A percentile compares a stretch with the other conserved stretches of the same genome.
Evolutionary conservation across 2,113 vertebrate species (phyloP).

Genomic region (Illadopsis cleaveri): DNA sequence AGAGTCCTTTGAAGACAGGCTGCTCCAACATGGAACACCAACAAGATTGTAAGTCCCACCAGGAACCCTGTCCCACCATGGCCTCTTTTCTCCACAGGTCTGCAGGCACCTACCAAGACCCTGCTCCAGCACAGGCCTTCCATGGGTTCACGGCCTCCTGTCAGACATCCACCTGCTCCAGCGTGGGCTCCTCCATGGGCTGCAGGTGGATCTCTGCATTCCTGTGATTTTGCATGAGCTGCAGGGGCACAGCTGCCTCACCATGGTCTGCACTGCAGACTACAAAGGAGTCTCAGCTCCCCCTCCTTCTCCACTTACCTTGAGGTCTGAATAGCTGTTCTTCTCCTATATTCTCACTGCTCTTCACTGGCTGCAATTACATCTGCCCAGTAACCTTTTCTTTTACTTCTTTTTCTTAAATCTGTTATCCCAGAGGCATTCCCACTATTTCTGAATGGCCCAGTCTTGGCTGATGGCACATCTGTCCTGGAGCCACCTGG

Average conservation of each 20-base stretch:
- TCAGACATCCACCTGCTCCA: background rate
- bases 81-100: too few species aligned
- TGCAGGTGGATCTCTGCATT: background rate
- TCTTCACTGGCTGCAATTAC: background rate
- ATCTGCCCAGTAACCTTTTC: background rate
- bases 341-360: background rate
- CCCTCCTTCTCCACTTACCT: background rate
- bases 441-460: background rate
- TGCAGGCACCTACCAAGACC: background rate
- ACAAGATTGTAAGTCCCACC: background rate
- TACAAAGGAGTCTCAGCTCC: background rate
- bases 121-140: background rate
- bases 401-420: background rate
- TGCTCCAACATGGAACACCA: background rate
- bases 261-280: rapidly evolving
- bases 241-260: background rate
- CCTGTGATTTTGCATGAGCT: background rate
- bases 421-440: background rate
- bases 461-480: too few species aligned
- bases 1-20: too few species aligned
- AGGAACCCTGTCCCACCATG: rapidly evolving
- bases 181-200: rapidly evolving
- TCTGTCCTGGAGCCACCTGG: background rate
- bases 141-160: background rate
- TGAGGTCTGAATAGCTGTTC: background rate